Percentiles rank a stretch among this genome's conserved stretches.
These are phyloP conservation scores for Leucophenga maculata DNA, from an alignment of 2,888 invertebrate genomes.

Conservation along the genomic window DNA sequence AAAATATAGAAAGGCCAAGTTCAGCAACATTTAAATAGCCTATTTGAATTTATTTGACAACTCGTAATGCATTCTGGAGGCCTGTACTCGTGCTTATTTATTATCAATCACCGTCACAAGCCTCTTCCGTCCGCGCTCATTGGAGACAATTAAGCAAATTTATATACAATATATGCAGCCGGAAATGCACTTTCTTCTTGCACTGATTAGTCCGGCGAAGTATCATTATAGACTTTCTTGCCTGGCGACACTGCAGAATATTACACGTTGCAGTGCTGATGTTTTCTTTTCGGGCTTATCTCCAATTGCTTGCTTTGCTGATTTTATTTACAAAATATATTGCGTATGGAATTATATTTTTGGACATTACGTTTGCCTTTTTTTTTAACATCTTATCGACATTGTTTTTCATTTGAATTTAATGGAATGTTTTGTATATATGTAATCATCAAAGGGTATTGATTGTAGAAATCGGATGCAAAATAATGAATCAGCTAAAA, in stretches of 20 bases:
- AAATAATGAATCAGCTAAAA: too few relatives aligned
- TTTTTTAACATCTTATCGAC: not conserved
- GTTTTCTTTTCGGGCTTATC: too few relatives aligned
- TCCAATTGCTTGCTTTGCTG: not conserved
- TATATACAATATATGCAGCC: too few relatives aligned
- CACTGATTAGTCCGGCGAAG: constrained; percentile 26
- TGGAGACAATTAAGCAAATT: constrained; percentile 60
- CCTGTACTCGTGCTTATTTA: constrained; percentile 39
- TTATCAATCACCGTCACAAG: constrained; percentile 31
- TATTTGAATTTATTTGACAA: constrained; percentile 45
- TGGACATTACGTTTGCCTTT: not conserved
- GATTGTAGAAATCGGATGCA: not conserved
- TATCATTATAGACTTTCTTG: not conserved
- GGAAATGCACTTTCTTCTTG: constrained; percentile 65
- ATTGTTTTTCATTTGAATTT: not conserved
- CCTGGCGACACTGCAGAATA: not conserved
- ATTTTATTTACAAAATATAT: not conserved
- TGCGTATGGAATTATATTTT: not conserved
- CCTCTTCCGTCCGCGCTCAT: not conserved
- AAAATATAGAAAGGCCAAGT: constrained; percentile 52
- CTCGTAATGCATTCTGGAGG: not conserved
- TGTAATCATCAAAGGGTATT: not conserved
- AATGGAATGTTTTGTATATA: not conserved
- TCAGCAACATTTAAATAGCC: constrained; percentile 56
- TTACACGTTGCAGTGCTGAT: not conserved